Evolutionary conservation across 1,140 invertebrate species (phyloP), one percentile per base, ranked within the genome.

Genomic region (Meloidogyne floridensis): DNA sequence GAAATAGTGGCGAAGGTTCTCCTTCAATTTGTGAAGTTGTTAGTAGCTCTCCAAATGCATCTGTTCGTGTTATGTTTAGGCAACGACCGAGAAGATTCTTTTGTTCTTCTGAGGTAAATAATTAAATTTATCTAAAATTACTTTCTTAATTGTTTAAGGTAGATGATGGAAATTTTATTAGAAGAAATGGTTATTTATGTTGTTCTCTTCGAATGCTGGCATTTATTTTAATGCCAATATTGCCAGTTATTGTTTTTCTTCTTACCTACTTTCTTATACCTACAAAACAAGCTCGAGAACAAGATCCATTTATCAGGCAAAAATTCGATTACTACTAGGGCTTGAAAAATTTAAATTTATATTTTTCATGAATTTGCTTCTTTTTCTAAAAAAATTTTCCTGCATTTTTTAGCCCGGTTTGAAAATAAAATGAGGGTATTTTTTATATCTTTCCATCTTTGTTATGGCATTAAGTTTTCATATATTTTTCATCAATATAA

Each of bases 201-300:
- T 79, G 53, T 69, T 77, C 51, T 15, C 8, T 77, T 54, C 47
- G 51, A 43, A n/a, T 71, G 13, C n/a, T 51, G 11, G 10, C 32
- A 69, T n/a, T 79, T 71, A 5, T 79, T 47, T n/a, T 77, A 11
- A 59, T 59, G 47, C 75, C 75, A 42, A n/a, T 79, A 72, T 11
- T 79, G 11, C 77, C 77, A 42, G 32, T 79, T 20, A 51, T 51
- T 51, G 43, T 79, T 51, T 43, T 79, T 20, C 77, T 78, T 53
- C 18, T 70, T n/a, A 65, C n/a, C 8, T 79, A 20, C 20, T 72
- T 42, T 71, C 47, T 79, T 51, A 43, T 78, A 51, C 77, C 77
- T 15, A 13, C 51, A 2, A 42, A 69, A 18, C 32, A 15, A 18
- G 10, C 18, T 15, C 18, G 59, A 0, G 53, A 32, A 13, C 18